A percentile compares a stretch with the other conserved stretches of the same genome.
These are phyloP conservation scores for Spatulosminthurus flaviceps DNA, from an alignment of 2,888 invertebrate species.

Conservation along the genomic window DNA sequence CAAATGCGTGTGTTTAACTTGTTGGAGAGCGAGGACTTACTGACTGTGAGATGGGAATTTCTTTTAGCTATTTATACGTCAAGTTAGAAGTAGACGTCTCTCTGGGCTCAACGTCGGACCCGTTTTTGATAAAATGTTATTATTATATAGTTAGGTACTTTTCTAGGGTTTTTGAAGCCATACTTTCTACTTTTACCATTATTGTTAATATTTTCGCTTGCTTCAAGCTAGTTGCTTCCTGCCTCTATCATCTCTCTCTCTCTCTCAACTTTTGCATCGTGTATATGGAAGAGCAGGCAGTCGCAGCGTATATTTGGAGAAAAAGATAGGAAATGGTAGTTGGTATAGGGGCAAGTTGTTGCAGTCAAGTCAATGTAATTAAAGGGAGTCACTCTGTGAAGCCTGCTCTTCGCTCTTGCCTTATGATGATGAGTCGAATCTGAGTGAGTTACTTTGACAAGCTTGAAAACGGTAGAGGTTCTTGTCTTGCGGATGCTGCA, in stretches of 20 bases:
- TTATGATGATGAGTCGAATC: slow-evolving; percentile 3
- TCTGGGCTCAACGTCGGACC: background rate
- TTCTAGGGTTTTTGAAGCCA: background rate
- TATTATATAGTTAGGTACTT: no score
- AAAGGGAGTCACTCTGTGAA: background rate
- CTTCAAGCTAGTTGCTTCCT: no score
- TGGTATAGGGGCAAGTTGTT: background rate
- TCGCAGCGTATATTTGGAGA: background rate
- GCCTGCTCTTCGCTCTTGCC: background rate
- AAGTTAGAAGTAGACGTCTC: background rate
- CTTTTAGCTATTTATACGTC: slow-evolving; percentile 18
- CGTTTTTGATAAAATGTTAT: background rate
- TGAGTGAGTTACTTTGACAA: slow-evolving; percentile 18
- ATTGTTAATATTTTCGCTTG: no score
- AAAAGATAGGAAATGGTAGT: background rate
- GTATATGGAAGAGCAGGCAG: background rate
- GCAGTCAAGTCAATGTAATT: slow-evolving; percentile 19
- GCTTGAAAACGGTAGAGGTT: slow-evolving; percentile 11
- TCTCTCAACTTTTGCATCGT: background rate
- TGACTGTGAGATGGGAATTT: background rate
- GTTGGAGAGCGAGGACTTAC: background rate
- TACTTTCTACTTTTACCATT: no score
- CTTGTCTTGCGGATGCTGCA: slow-evolving; percentile 16
- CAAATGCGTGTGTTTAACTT: background rate
- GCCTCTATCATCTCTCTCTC: background rate